Conservation (phyloP, 2,797 vertebrate genomes). For the Channa striata region DNA sequence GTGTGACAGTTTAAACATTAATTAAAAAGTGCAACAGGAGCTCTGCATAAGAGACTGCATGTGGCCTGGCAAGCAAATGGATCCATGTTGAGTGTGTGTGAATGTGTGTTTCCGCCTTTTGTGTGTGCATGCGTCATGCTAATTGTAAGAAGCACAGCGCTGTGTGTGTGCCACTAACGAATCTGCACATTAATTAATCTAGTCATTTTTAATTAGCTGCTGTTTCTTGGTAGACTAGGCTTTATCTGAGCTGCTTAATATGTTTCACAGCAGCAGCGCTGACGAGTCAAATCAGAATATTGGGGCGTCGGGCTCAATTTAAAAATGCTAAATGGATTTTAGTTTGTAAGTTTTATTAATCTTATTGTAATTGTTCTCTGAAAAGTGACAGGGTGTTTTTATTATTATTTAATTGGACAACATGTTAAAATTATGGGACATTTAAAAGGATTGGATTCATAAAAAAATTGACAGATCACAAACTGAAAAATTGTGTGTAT, state of each 20-base stretch:
- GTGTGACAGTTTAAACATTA: neutral
- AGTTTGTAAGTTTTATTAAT: constrained; percentile 67
- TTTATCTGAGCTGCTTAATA: constrained; percentile 73
- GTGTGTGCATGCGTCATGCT: constrained; percentile 44
- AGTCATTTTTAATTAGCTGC: constrained; percentile 81
- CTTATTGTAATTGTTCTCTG: constrained; percentile 48
- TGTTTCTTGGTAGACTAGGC: constrained; percentile 71
- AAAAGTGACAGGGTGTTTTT: constrained; percentile 24
- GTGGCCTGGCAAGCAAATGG: constrained; percentile 3
- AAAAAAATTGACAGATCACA: neutral
- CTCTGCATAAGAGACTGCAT: neutral
- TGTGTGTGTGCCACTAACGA: constrained; percentile 63
- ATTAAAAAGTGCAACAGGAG: neutral
- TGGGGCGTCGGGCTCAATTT: constrained; percentile 55
- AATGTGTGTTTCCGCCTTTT: constrained; percentile 12
- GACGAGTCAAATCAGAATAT: constrained; percentile 55
- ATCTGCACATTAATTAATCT: constrained; percentile 80
- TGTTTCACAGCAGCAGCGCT: constrained; percentile 60
- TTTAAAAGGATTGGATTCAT: constrained; percentile 11
- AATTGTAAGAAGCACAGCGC: constrained; percentile 57
- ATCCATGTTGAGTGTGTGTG: neutral
- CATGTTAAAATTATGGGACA: constrained; percentile 25
- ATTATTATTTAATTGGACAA: constrained; percentile 25
- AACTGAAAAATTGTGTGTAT: neutral
- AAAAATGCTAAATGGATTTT: constrained; percentile 66